These are phyloP conservation scores for Rhynchomys soricoides DNA, from an alignment of 2,113 vertebrate genomes.

Conservation along the genomic window DNA sequence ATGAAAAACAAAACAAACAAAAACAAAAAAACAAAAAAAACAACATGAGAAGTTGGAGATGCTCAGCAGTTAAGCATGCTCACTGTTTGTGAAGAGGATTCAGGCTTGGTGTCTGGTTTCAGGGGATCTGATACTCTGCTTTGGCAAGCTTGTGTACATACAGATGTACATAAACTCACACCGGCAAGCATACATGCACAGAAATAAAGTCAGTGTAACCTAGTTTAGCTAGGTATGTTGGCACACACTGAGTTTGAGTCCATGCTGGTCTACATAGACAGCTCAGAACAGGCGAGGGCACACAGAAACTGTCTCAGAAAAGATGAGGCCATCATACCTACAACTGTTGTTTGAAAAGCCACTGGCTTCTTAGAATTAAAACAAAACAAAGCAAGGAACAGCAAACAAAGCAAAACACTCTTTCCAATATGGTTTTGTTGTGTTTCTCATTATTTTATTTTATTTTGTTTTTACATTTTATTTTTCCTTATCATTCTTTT, in stretches of 20 bases:
- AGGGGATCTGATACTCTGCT: neutral
- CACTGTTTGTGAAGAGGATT: neutral
- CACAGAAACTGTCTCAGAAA: neutral
- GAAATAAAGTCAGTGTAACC: neutral
- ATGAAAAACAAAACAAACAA: neutral
- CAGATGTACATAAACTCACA: neutral
- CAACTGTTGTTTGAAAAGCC: neutral
- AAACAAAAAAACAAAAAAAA: neutral
- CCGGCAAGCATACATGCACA: too few species aligned
- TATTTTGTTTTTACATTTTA: constrained; percentile 59
- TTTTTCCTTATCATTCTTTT: constrained; percentile 72
- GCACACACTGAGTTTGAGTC: neutral
- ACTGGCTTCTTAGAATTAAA: constrained; percentile 30
- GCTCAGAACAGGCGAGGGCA: neutral
- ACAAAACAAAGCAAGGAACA: neutral
- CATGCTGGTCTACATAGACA: too few species aligned
- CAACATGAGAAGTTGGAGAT: neutral
- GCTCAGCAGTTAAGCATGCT: neutral
- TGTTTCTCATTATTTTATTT: constrained; percentile 67
- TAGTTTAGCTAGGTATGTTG: neutral
- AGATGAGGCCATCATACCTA: neutral
- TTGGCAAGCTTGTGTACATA: neutral
- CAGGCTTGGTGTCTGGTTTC: neutral
- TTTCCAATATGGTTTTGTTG: constrained; percentile 45
- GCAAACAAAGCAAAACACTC: neutral